Conservation (phyloP, 2,113 vertebrate species). For the Stigmatopora argus region DNA sequence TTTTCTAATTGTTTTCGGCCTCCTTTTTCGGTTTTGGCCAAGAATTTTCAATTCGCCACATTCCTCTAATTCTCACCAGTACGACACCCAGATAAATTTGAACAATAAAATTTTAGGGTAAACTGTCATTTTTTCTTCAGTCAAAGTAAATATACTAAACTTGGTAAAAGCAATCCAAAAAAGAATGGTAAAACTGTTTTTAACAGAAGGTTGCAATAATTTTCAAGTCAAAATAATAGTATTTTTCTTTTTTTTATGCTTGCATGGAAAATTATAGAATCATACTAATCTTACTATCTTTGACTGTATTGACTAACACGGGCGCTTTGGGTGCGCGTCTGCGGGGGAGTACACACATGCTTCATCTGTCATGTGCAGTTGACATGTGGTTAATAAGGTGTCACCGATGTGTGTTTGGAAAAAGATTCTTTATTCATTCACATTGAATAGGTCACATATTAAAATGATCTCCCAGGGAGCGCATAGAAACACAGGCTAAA, state of each 20-base stretch:
- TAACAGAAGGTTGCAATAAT: background rate
- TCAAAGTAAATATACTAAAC: too few relatives aligned
- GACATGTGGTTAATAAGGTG: conserved; percentile 72
- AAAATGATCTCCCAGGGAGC: conserved; percentile 56
- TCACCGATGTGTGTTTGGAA: conserved; percentile 68
- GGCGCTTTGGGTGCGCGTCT: background rate
- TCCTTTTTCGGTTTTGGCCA: too few relatives aligned
- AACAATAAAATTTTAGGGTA: too few relatives aligned
- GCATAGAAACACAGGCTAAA: conserved; percentile 10
- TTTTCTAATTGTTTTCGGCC: too few relatives aligned
- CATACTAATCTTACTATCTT: background rate
- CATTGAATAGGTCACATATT: conserved; percentile 64
- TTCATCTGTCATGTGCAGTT: conserved; percentile 63
- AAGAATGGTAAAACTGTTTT: background rate
- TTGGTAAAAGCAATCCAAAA: background rate
- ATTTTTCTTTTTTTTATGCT: background rate
- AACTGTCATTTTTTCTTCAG: too few relatives aligned
- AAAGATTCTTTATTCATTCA: conserved; percentile 67
- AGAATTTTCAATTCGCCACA: too few relatives aligned
- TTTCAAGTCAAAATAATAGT: background rate
- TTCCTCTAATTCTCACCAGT: too few relatives aligned
- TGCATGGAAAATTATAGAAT: background rate
- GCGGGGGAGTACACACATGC: conserved; percentile 3
- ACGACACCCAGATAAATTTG: too few relatives aligned
- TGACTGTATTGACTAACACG: background rate